Evolutionary conservation across 1,140 invertebrate genomes (phyloP).

Genomic region (Chironomus tepperi): DNA sequence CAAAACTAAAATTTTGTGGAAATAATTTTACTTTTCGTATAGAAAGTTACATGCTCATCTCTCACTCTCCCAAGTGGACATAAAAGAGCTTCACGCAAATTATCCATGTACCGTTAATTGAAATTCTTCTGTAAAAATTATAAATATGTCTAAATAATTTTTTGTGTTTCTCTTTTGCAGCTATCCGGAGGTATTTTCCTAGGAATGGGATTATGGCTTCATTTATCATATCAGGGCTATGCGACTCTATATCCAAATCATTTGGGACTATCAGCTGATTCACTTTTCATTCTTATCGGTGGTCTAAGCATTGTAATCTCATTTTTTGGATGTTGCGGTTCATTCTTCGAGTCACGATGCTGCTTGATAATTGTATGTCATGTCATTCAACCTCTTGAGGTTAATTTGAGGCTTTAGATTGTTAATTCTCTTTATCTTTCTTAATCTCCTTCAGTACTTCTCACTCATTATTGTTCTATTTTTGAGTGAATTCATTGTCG

Average conservation of each 20-base stretch:
- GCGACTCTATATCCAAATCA: conserved; percentile 61
- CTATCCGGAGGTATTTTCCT: conserved; percentile 64
- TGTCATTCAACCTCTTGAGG: background rate
- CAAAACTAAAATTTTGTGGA: no score
- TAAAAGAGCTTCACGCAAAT: no score
- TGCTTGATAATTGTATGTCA: conserved; percentile 61
- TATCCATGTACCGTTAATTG: background rate
- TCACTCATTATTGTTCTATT: conserved; percentile 71
- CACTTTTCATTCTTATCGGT: conserved; percentile 57
- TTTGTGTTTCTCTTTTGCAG: conserved; percentile 42
- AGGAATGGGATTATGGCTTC: conserved; percentile 64
- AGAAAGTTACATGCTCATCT: no score
- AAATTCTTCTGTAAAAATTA: background rate
- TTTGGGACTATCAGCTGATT: conserved; percentile 57
- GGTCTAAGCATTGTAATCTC: conserved; percentile 60
- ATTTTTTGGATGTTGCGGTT: conserved; percentile 72
- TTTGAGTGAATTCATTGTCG: conserved; percentile 66
- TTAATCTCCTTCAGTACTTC: conserved; percentile 58
- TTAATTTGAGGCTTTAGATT: background rate
- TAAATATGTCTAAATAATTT: background rate
- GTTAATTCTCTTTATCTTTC: conserved; percentile 29
- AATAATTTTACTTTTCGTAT: no score
- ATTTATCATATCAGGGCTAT: conserved; percentile 59
- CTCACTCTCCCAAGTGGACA: no score
- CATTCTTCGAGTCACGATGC: conserved; percentile 70